Conservation (phyloP, 2,797 vertebrate species). For the Pangasius macronema region DNA sequence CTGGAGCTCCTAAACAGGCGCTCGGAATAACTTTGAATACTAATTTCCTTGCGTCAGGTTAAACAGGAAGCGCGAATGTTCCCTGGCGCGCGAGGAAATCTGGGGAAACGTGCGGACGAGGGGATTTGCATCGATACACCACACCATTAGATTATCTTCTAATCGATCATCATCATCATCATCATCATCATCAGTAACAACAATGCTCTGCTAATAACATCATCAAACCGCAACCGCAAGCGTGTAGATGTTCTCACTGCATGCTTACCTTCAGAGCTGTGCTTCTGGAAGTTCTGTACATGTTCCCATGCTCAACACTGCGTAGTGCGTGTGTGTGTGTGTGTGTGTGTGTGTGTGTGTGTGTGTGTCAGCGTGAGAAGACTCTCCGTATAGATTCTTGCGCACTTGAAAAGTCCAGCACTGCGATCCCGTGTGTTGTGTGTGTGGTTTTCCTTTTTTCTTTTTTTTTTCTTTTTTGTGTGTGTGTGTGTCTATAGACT, state of each 20-base stretch:
- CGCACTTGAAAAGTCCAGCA: slow-evolving; percentile 50
- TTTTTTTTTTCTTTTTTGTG: neutral
- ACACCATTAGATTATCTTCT: no score
- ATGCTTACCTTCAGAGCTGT: slow-evolving; percentile 30
- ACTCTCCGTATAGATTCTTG: slow-evolving; percentile 32
- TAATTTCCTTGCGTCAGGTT: slow-evolving; percentile 39
- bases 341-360: slow-evolving; percentile 22
- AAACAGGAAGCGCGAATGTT: neutral
- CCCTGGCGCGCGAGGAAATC: neutral
- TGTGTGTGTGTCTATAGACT: slow-evolving; percentile 37
- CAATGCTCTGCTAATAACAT: neutral
- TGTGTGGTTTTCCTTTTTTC: no score
- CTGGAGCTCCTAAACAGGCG: slow-evolving; percentile 23
- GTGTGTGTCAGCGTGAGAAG: slow-evolving; percentile 7
- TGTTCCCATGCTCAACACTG: slow-evolving; percentile 17
- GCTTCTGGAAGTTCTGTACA: neutral
- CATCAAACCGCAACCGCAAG: neutral
- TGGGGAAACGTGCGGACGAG: neutral
- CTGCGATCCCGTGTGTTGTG: slow-evolving; percentile 34
- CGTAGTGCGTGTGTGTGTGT: neutral
- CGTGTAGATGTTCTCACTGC: neutral
- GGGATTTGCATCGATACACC: neutral
- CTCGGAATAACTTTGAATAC: slow-evolving; percentile 54
- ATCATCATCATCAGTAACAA: neutral
- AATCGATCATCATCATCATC: neutral